Percentiles rank a stretch among this genome's conserved stretches.
Evolutionary conservation across 2,888 invertebrate species (phyloP).

Genomic region (Neoscelio sp.): DNA sequence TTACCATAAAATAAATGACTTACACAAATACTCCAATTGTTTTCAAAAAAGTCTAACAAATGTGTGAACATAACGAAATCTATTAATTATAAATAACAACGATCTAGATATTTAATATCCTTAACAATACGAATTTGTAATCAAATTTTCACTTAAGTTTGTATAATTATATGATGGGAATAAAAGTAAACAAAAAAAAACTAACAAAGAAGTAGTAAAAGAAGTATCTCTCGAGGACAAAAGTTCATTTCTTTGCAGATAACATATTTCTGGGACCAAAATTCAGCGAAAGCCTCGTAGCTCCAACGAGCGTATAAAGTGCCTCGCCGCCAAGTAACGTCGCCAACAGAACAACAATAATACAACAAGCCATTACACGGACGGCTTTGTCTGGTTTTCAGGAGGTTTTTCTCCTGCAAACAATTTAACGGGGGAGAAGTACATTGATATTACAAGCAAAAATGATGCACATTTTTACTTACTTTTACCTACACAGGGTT

Average conservation of each 20-base stretch:
- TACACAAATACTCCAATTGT: too few relatives aligned
- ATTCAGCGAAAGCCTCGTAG: conserved; percentile 33
- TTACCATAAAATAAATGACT: too few relatives aligned
- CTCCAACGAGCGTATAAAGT: conserved; percentile 38
- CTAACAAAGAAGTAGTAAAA: conserved; percentile 17
- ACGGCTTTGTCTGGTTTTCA: conserved; percentile 55
- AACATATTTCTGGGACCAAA: conserved; percentile 61
- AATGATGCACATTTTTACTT: conserved; percentile 49
- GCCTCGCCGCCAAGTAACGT: conserved; percentile 36
- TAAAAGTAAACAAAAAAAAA: neutral
- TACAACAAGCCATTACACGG: conserved; percentile 62
- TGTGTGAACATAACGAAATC: too few relatives aligned
- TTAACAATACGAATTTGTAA: conserved; percentile 11
- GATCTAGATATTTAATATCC: neutral
- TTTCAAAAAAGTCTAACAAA: too few relatives aligned
- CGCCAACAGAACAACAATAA: conserved; percentile 64
- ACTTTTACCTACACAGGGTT: conserved; percentile 8
- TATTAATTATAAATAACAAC: conserved; percentile 13
- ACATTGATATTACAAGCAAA: conserved; percentile 55
- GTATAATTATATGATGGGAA: conserved; percentile 19
- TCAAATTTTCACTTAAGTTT: conserved; percentile 41
- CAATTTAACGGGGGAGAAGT: conserved; percentile 41
- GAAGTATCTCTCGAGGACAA: conserved; percentile 53
- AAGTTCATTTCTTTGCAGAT: conserved; percentile 50
- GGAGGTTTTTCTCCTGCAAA: conserved; percentile 42